These are phyloP conservation scores for Plectrocnemia conspersa DNA, from an alignment of 1,140 invertebrate species.

Conservation along the genomic window DNA sequence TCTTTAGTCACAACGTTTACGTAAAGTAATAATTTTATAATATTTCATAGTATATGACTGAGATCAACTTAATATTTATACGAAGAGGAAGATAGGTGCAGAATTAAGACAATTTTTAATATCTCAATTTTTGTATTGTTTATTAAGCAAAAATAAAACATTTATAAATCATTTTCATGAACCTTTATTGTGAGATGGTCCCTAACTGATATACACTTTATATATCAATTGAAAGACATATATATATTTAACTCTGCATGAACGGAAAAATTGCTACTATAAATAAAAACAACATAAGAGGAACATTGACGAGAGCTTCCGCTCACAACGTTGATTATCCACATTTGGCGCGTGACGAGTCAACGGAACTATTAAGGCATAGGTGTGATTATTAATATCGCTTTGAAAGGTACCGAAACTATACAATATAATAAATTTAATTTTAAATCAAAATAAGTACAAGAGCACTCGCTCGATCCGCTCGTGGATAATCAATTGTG, in stretches of 20 bases:
- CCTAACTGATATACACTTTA: slow-evolving; percentile 21
- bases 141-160: slow-evolving; percentile 1
- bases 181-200: slow-evolving; percentile 26
- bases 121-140: too few species aligned
- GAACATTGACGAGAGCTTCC: not conserved
- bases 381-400: too few species aligned
- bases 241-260: not conserved
- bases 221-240: not conserved
- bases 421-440: too few species aligned
- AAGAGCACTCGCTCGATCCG: too few species aligned
- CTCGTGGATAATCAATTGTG: too few species aligned
- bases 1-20: too few species aligned
- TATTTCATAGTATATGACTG: not conserved
- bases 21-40: not conserved
- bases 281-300: not conserved
- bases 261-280: not conserved
- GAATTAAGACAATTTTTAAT: too few species aligned
- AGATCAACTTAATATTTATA: not conserved
- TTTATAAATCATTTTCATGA: slow-evolving; percentile 10
- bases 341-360: too few species aligned
- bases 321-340: not conserved
- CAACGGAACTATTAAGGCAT: too few species aligned
- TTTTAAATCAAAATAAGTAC: too few species aligned
- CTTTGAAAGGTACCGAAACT: too few species aligned
- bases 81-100: too few species aligned